Evolutionary conservation across 2,113 vertebrate species (phyloP), one percentile per base, ranked within the genome.

Genomic region (Irena cyanogastra): DNA sequence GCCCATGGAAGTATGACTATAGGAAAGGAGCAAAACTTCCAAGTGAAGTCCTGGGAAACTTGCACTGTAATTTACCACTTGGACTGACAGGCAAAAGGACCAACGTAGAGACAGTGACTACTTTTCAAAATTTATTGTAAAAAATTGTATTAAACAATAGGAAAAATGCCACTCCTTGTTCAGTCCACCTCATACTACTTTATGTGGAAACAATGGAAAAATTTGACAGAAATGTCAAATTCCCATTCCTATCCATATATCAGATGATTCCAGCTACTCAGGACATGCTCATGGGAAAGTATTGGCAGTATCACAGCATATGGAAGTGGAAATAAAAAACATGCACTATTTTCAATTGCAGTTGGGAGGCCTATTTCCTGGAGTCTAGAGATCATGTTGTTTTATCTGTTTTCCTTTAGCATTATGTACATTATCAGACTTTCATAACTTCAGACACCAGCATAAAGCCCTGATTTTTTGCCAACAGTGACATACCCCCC

Each of bases 371-470:
- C 87, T 94, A 80, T 82, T 97, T 97, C 95, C 95, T 96, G 89
- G 71, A 94, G 92, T 93, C 89, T 65, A 83, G 81, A 94, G 95
- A 94, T 86, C 92, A 95, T 91, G 96, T 87, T 91, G 93, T 96
- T 95, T 96, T 96, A 96, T 96, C 87, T 97, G 92, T 90, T 83
- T 97, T 92, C 94, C 95, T 97, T 93, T 75, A 94, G 90, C 95
- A 96, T 95, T 96, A 97, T 89, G 96, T 79, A 86, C 75, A 96
- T 85, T 91, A 96, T 92, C 94, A 91, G 89, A 83, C 70, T 89
- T 92, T 90, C 78, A 81, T 88, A 97, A 97, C 76, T 95, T 84
- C 92, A 93, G 95, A 86, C 90, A 84, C 79, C 74, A 54, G 50
- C 88, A 94, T 84, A 96, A 96, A 95, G 56, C 59, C 91, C 93